Percentiles rank a stretch among this genome's conserved stretches.
Conservation (phyloP, 2,888 invertebrate genomes). For the Biston stratarius region DNA sequence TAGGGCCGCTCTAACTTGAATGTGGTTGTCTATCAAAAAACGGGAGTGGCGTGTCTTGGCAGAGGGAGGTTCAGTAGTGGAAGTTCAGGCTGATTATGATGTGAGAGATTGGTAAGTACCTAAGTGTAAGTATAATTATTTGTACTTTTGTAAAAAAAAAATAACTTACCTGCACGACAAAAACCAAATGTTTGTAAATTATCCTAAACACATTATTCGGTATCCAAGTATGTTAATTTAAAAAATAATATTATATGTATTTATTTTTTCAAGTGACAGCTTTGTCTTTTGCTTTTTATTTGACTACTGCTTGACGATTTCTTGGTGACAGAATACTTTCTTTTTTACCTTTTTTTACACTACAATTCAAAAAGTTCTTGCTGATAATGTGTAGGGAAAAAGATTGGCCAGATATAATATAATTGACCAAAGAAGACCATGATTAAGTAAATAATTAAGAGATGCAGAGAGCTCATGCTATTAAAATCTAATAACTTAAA, state of each 20-base stretch:
- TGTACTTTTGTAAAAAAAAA: too few relatives aligned
- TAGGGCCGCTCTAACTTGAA: too few relatives aligned
- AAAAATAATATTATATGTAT: neutral
- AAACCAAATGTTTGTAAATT: neutral
- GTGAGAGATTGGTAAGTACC: too few relatives aligned
- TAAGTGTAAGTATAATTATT: too few relatives aligned
- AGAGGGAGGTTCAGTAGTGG: too few relatives aligned
- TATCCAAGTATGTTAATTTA: too few relatives aligned
- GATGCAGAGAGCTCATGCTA: neutral
- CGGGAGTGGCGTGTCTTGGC: too few relatives aligned
- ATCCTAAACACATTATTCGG: too few relatives aligned
- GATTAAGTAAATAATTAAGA: neutral
- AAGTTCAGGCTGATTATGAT: too few relatives aligned
- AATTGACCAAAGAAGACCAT: neutral
- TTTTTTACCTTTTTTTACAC: neutral
- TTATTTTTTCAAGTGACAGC: neutral
- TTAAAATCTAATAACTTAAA: neutral
- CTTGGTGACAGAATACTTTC: neutral
- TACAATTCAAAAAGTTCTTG: neutral
- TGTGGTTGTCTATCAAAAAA: too few relatives aligned
- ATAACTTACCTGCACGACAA: neutral
- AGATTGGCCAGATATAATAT: neutral
- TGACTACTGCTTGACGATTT: neutral
- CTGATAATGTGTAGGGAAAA: neutral
- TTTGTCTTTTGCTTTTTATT: neutral